Base-by-base conservation (phyloP, 1,140 invertebrate species). In the Tigriopus japonicus region DNA sequence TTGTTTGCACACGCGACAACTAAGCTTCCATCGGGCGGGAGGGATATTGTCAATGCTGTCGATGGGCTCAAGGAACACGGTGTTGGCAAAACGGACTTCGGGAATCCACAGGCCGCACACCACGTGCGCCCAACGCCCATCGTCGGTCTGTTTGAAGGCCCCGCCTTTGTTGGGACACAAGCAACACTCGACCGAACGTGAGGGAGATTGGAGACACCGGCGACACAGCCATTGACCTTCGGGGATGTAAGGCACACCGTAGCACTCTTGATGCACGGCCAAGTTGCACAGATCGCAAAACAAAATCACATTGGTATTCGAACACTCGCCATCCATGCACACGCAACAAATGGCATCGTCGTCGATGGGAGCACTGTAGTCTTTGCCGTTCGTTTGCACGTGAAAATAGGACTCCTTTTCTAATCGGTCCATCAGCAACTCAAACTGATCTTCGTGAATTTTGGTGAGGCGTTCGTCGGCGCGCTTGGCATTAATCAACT, bases 221-320 rank as follows among this genome's bases (percentile, higher is more conserved):
- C 94, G 78, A 72, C 95, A 99, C 14, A 98, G 73, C 95, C 95
- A 98, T 70, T 97, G 93, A 17, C 94, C 94, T 72, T 98, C 94
- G 0, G 95, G 95, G 68, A 99, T 97, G 69, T 98, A 98, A 15
- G 94, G 94, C 7, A 96, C 93, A 53, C 95, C 95, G 73, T 99
- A 99, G 70, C 95, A 98, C 73, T 98, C 95, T 73, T 98, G 94
- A 75, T 98, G 93, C 17, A 98, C 94, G 17, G 94, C 91, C 28
- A 98, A 75, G 75, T 98, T 98, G 73, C 94, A 98, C 91, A 98
- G 97, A 74, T 98, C 95, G 76, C 95, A 98, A 73, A 98, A 98
- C 40, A 98, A 76, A 67, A 89, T 89, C 41, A 87, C 86, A 72
- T 97, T 97, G 62, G 87, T 89, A 70, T 96, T 96, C 68, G 93